phyloP scores from a whole-genome alignment of 2,113 vertebrate genomes.

The Upupa epops region DNA sequence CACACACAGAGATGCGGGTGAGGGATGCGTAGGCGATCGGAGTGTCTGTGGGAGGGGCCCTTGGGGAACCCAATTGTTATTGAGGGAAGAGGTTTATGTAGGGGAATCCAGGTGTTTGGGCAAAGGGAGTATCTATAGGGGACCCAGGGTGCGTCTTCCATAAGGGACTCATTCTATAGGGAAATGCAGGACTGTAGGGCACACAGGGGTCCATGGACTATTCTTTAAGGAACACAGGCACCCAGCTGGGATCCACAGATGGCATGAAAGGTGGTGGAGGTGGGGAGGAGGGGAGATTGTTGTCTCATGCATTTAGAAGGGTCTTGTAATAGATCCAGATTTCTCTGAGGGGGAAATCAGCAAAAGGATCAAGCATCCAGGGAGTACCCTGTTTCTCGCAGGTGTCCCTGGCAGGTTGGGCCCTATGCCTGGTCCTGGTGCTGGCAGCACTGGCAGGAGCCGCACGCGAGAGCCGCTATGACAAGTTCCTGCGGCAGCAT shows the following conservation, averaged over 20 bases:
- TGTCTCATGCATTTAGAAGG: neutral
- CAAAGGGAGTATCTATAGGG: neutral
- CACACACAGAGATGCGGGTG: neutral
- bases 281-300: no score
- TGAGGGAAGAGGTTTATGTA: neutral
- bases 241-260: neutral
- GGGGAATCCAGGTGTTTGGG: rapidly evolving
- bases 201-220: neutral
- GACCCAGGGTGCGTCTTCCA: neutral
- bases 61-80: neutral
- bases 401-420: constrained; percentile 19
- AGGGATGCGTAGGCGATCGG: neutral
- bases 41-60: neutral
- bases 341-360: neutral
- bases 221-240: neutral
- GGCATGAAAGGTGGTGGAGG: neutral
- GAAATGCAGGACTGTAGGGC: neutral
- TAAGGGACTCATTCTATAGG: no score
- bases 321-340: neutral
- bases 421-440: neutral
- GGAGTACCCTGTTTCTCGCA: neutral
- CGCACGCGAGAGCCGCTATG: neutral
- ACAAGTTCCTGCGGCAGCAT: constrained; percentile 54
- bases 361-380: neutral
- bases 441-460: neutral